Evolutionary conservation across 2,113 vertebrate species (phyloP), one percentile per base, ranked within the genome.

Genomic region (Ondatra zibethicus): DNA sequence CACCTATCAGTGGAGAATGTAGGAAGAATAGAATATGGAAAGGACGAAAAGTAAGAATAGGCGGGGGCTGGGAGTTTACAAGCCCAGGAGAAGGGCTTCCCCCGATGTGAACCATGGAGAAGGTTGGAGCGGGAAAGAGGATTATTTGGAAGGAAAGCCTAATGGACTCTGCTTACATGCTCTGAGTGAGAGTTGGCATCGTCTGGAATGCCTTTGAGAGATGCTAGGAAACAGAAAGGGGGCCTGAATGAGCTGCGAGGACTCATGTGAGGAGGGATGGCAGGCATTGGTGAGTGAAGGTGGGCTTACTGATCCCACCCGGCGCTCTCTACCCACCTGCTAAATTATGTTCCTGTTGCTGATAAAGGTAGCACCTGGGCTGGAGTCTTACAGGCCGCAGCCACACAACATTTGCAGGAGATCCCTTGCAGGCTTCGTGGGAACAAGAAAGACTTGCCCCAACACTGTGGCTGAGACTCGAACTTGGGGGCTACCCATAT

Each of bases 381-480:
- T 99, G 92, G 97, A 97, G 0, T 99, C 98, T 3, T 94, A 0
- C 98, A 98, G 2, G 91, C 52, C 16, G 12, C 0, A 3, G 97
- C 98, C 0, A 97, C 97, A 33, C 97, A 81, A 0, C 98, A 98
- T 14, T 98, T 98, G 1, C 98, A 99, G 45, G 98, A 99, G 80
- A 98, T 99, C 98, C 97, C 96, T 78, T 78, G 99, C 99, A 96
- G 98, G 97, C 98, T 99, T 99, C 96, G 91, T 99, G 97, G 99
- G 99, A 81, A 99, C 98, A 25, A 97, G 97, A 98, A 98, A 97
- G 98, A 97, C 99, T 99, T 0, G 98, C 98, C 42, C 98, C 45
- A 98, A 98, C 0, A 68, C 91, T 11, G 97, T 99, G 96, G 98
- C 99, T 0, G 98, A 99, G 94, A 98, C 25, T 45, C 33, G 66